These are phyloP conservation scores for Drosophila bocki DNA, from an alignment of 1,140 invertebrate species.

Conservation along the genomic window DNA sequence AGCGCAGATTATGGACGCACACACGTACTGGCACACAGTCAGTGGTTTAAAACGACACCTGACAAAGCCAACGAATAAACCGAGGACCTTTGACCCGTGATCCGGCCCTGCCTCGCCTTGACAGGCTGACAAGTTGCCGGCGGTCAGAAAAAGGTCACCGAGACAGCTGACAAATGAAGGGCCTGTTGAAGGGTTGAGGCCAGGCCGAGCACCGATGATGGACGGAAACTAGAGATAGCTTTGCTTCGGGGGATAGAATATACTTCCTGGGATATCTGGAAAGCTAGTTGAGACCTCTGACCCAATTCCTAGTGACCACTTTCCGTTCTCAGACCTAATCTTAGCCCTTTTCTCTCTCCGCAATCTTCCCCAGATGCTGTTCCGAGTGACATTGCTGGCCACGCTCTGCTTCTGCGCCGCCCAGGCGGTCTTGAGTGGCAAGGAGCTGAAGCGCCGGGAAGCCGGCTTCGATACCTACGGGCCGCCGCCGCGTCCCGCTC, in stretches of 20 bases:
- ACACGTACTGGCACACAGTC: not conserved
- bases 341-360: not conserved
- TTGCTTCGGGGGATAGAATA: not conserved
- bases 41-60: constrained; percentile 34
- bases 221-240: constrained; percentile 16
- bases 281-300: not conserved
- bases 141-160: constrained; percentile 34
- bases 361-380: constrained; percentile 49
- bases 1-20: constrained; percentile 49
- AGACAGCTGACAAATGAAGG: constrained; percentile 46
- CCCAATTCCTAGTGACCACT: no score
- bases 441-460: constrained; percentile 63
- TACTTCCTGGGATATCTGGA: not conserved
- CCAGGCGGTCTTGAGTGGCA: constrained; percentile 65
- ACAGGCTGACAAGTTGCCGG: constrained; percentile 35
- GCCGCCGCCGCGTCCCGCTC: constrained; percentile 72
- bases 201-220: not conserved
- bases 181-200: constrained; percentile 22
- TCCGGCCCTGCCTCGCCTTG: constrained; percentile 28
- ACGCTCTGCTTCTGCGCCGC: constrained; percentile 46
- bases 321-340: not conserved
- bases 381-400: constrained; percentile 45
- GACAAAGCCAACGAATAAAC: not conserved
- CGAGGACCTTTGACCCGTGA: constrained; percentile 3
- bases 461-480: constrained; percentile 65